Conservation (phyloP, 2,888 invertebrate species). For the Sarcophaga carnaria region DNA sequence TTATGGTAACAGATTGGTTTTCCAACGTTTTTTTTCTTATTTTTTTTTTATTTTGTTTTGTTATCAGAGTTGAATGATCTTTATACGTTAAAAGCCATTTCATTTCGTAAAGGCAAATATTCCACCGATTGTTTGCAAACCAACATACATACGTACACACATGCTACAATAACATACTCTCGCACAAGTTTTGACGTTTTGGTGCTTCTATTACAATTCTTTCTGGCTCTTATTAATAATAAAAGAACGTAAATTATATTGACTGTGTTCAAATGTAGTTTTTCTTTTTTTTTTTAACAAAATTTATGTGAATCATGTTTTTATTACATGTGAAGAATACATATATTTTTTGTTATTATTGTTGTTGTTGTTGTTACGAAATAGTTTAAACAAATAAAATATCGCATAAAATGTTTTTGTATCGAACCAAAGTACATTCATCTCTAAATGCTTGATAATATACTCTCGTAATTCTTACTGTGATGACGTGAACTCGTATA, state of each 20-base stretch:
- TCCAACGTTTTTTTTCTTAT: neutral
- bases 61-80: slow-evolving; percentile 65
- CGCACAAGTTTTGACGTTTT: neutral
- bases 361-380: slow-evolving; percentile 7
- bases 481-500: slow-evolving; percentile 28
- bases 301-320: slow-evolving; percentile 67
- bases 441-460: slow-evolving; percentile 26
- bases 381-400: slow-evolving; percentile 20
- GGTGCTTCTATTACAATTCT: slow-evolving; percentile 17
- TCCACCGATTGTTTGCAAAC: slow-evolving; percentile 57
- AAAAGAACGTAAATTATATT: slow-evolving; percentile 42
- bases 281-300: slow-evolving; percentile 38
- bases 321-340: slow-evolving; percentile 63
- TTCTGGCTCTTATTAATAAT: slow-evolving; percentile 5
- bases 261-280: neutral
- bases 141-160: neutral
- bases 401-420: neutral
- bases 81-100: slow-evolving; percentile 43
- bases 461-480: slow-evolving; percentile 1
- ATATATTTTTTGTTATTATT: too few species aligned
- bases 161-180: too few species aligned
- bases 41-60: neutral
- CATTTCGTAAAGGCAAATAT: slow-evolving; percentile 30
- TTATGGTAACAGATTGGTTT: slow-evolving; percentile 19
- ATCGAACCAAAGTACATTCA: slow-evolving; percentile 41